phyloP scores from a whole-genome alignment of 2,888 invertebrate species.

The Trachelus iudaicus region DNA sequence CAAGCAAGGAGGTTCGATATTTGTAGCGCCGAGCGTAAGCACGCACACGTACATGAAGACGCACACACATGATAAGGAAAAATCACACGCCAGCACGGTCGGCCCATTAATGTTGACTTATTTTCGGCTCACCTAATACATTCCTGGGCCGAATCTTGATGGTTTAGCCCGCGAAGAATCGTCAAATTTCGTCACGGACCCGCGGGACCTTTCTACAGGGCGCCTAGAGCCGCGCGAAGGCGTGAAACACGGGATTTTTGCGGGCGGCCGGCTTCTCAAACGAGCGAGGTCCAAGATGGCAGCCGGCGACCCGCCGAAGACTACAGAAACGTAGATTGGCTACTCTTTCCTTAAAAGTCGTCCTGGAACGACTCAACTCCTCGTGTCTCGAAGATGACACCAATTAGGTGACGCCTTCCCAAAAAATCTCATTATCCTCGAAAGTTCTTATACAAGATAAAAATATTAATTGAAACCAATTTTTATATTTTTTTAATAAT shows the following conservation, averaged over 20 bases:
- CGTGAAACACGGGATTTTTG: conserved; percentile 58
- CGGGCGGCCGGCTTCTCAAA: conserved; percentile 77
- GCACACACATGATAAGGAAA: conserved; percentile 31
- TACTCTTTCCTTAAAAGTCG: no score
- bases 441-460: no score
- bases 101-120: conserved; percentile 42
- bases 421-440: no score
- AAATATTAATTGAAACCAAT: no score
- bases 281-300: conserved; percentile 84
- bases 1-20: not conserved
- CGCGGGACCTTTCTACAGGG: conserved; percentile 40
- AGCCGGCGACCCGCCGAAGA: conserved; percentile 75
- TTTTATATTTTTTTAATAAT: no score
- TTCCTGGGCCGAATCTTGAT: conserved; percentile 74
- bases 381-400: no score
- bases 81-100: conserved; percentile 51
- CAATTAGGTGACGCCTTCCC: no score
- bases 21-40: conserved; percentile 4
- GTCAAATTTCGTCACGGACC: conserved; percentile 39
- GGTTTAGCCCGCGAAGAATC: conserved; percentile 41
- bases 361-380: no score
- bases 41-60: conserved; percentile 50
- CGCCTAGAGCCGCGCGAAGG: conserved; percentile 53
- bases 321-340: not conserved
- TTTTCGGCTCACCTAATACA: conserved; percentile 73